phyloP scores from a whole-genome alignment of 2,888 invertebrate genomes.

The Leucophenga maculata region DNA sequence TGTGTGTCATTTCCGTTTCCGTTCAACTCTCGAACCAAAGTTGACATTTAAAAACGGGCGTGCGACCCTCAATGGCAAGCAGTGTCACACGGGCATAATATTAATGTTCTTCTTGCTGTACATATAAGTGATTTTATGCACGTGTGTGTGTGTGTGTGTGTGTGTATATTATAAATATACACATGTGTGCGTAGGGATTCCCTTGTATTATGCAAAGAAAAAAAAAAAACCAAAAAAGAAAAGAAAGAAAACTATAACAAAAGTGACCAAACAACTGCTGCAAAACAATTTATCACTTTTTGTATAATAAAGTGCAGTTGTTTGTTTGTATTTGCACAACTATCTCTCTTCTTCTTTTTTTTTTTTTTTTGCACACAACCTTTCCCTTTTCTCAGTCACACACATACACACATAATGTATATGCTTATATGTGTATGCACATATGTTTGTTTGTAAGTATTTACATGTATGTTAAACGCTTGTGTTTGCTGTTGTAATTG shows the following conservation, averaged over 20 bases:
- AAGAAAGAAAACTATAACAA: too few relatives aligned
- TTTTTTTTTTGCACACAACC: too few relatives aligned
- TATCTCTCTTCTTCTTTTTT: too few relatives aligned
- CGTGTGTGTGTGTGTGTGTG: background rate
- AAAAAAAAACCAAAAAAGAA: too few relatives aligned
- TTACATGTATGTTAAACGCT: background rate
- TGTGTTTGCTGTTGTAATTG: constrained; percentile 16
- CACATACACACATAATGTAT: background rate
- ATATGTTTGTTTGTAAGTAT: background rate
- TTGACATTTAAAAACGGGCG: constrained; percentile 14
- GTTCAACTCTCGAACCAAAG: background rate
- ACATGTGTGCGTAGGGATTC: background rate
- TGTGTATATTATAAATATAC: too few relatives aligned
- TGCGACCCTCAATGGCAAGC: background rate
- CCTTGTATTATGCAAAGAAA: too few relatives aligned
- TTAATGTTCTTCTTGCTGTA: background rate
- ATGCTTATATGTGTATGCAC: too few relatives aligned
- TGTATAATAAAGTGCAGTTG: too few relatives aligned
- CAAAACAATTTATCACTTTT: too few relatives aligned
- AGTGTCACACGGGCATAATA: too few relatives aligned
- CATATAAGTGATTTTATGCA: background rate
- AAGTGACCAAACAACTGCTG: too few relatives aligned
- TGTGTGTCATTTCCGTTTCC: constrained; percentile 12
- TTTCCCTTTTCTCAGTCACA: background rate
- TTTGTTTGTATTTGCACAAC: too few relatives aligned